A percentile compares a stretch with the other conserved stretches of the same genome.
Conservation (phyloP, 2,888 invertebrate species). For the Stenchaetothrips biformis region DNA sequence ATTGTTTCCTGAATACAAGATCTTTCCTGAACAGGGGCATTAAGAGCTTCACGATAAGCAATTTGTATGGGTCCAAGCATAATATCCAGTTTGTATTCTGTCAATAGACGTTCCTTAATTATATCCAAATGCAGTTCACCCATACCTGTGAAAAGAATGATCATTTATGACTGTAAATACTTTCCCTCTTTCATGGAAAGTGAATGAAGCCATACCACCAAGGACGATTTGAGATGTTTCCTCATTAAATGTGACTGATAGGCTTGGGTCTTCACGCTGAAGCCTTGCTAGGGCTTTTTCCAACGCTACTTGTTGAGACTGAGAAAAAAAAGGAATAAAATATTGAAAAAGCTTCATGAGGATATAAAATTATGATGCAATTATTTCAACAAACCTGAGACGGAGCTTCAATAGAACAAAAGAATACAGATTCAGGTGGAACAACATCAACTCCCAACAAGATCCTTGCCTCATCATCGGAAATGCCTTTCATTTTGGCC, state of each 20-base stretch:
- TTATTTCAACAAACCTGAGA: slow-evolving; percentile 49
- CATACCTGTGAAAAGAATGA: slow-evolving; percentile 64
- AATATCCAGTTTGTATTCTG: slow-evolving; percentile 86
- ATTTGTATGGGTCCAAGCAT: slow-evolving; percentile 89
- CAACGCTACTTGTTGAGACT: slow-evolving; percentile 65
- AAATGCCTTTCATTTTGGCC: slow-evolving; percentile 40
- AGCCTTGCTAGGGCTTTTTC: slow-evolving; percentile 77
- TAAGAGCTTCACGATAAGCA: slow-evolving; percentile 77
- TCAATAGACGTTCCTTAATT: slow-evolving; percentile 77
- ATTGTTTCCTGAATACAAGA: slow-evolving; percentile 59
- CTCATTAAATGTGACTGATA: slow-evolving; percentile 65
- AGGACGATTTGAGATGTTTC: slow-evolving; percentile 85
- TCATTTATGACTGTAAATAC: slow-evolving; percentile 10
- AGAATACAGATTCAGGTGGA: slow-evolving; percentile 91
- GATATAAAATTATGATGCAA: background rate
- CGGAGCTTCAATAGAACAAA: slow-evolving; percentile 92
- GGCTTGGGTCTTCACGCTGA: slow-evolving; percentile 86
- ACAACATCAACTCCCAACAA: slow-evolving; percentile 56
- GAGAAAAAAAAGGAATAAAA: slow-evolving; percentile 37
- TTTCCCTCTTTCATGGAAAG: no score
- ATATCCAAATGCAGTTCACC: slow-evolving; percentile 96
- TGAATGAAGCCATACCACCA: slow-evolving; percentile 53
- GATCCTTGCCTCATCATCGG: slow-evolving; percentile 43
- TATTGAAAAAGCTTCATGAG: background rate
- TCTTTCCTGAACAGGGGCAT: slow-evolving; percentile 47